Evolutionary conservation across 1,140 invertebrate genomes (phyloP), one percentile per base, ranked within the genome.

Genomic region (Drosophila nasuta): DNA sequence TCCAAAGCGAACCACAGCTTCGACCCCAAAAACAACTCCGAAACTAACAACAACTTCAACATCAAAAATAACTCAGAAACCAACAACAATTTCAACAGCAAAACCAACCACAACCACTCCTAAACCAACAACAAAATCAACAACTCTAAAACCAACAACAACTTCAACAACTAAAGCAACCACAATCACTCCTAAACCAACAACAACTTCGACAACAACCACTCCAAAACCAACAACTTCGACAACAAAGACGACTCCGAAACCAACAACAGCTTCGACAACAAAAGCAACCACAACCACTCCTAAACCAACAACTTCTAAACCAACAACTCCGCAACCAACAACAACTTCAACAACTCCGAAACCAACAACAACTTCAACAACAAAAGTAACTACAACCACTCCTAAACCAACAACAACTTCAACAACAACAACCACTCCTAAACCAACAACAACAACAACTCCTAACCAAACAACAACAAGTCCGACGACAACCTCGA

Each of bases 391-490:
- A 20, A 20, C 20, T 20, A 20, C 20, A 33, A 33, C 7, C 6
- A 35, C 30, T 25, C 3, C 3, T 20, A 20, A 20, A 20, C 20
- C 3, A 20, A 20, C 20, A 20, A 20, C 30, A 7, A 5, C 43
- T 5, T 1, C 52, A 58, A 58, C 54, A 59, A 57, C 38, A 33
- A 33, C 20, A 33, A 33, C 7, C 6, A 35, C 30, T 25, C 3
- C 20, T 20, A 20, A 20, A 20, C 20, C 2, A 20, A 20, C 20
- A 20, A 20, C 17, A 63, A 69, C 56, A 3, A 30, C 63, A 13
- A 56, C 69, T 10, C 45, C 38, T 20, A 20, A 20, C 1, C 51
- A 28, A 6, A 5, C 17, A 17, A 75, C 56, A n/a, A 30, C 63
- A 5, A 56, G 51, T 25, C 48, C 3, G 20, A 20, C 20, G 20